A percentile compares a stretch with the other conserved stretches of the same genome.
Conservation (phyloP, 2,888 invertebrate species). For the Ischnura elegans region DNA sequence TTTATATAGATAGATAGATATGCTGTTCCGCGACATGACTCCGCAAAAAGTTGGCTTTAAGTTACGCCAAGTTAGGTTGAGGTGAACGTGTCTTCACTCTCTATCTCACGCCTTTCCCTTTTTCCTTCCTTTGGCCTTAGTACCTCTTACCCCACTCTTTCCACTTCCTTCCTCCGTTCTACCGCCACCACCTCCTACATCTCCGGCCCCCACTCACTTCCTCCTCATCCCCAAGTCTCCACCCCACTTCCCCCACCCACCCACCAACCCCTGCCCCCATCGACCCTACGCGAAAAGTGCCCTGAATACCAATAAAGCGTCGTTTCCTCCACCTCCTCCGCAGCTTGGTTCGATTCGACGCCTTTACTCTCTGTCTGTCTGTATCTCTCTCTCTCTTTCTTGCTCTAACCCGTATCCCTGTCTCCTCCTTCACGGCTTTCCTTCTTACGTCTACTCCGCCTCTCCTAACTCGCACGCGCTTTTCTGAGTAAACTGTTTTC, state of each 20-base stretch:
- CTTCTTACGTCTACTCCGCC: neutral
- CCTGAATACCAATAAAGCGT: constrained; percentile 53
- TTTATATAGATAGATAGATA: no score
- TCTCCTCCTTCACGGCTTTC: neutral
- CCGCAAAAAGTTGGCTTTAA: no score
- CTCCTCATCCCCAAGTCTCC: neutral
- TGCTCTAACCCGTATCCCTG: neutral
- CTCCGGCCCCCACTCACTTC: neutral
- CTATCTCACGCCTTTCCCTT: neutral
- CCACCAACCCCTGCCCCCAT: neutral
- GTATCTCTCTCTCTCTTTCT: neutral
- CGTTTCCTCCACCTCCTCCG: constrained; percentile 27
- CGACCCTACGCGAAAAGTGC: constrained; percentile 39
- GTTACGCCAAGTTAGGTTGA: no score
- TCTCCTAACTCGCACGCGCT: no score
- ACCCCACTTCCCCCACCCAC: neutral
- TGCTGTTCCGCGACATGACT: no score
- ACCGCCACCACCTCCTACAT: neutral
- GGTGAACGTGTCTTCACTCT: neutral
- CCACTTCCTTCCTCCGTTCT: neutral
- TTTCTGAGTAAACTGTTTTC: constrained; percentile 24
- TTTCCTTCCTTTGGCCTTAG: neutral
- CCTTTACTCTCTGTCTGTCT: neutral
- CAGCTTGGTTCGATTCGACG: constrained; percentile 40
- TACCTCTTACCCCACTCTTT: neutral